Evolutionary conservation across 1,140 invertebrate species (phyloP).

Genomic region (Mizuhopecten yessoensis): DNA sequence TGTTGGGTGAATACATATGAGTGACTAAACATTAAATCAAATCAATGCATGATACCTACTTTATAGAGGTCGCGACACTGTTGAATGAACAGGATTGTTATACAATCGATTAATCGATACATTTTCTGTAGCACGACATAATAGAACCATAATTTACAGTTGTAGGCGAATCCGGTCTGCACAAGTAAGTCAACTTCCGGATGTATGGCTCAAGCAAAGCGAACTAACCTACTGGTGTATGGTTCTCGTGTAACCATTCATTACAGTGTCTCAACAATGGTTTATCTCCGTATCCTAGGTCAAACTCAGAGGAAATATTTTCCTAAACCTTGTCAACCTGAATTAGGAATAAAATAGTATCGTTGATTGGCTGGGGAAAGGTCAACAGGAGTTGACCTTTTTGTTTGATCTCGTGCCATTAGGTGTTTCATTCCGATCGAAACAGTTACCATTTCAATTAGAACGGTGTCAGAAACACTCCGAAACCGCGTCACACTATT

Average conservation of each 20-base stretch:
- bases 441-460: neutral
- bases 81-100: too few species aligned
- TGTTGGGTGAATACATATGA: too few species aligned
- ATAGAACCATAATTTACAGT: neutral
- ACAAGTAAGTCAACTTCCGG: neutral
- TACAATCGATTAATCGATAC: too few species aligned
- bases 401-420: neutral
- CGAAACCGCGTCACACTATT: neutral
- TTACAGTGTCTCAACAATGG: neutral
- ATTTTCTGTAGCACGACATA: too few species aligned
- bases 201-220: neutral
- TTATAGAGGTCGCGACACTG: too few species aligned
- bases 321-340: neutral
- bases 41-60: too few species aligned
- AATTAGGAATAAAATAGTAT: neutral
- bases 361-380: neutral
- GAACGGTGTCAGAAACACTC: neutral
- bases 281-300: neutral
- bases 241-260: neutral
- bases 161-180: too few species aligned
- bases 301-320: neutral
- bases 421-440: neutral
- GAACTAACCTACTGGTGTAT: neutral
- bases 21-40: too few species aligned
- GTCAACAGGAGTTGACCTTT: neutral